Evolutionary conservation across 2,113 vertebrate genomes (phyloP).

Genomic region (Neogobius melanostomus): DNA sequence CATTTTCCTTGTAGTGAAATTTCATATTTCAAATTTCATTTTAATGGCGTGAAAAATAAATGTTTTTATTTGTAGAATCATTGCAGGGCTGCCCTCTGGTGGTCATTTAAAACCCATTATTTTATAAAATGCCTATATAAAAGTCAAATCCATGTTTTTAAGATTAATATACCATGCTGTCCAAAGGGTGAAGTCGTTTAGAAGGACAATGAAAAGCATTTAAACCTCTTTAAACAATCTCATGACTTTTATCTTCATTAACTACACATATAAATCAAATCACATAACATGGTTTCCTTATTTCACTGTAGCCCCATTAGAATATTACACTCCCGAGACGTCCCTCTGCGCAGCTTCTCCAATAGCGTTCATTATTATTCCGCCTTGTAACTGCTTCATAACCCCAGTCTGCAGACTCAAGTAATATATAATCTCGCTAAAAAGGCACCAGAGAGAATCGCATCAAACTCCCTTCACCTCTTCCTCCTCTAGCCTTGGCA

Average conservation of each 20-base stretch:
- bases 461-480: constrained; percentile 48
- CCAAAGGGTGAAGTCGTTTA: no score
- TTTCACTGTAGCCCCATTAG: neutral
- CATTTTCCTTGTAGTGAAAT: no score
- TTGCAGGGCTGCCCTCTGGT: no score
- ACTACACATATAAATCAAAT: no score
- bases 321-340: neutral
- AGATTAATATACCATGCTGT: no score
- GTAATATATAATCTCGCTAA: constrained; percentile 42
- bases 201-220: no score
- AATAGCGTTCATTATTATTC: constrained; percentile 23
- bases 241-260: neutral
- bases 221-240: neutral
- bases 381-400: constrained; percentile 19
- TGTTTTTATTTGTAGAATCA: no score
- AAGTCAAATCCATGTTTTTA: no score
- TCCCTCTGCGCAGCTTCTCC: neutral
- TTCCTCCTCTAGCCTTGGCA: constrained; percentile 35
- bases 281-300: neutral
- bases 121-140: no score
- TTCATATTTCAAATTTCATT: no score
- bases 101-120: no score
- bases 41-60: no score
- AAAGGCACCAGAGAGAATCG: constrained; percentile 32
- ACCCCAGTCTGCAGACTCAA: constrained; percentile 22